phyloP scores from a whole-genome alignment of 2,113 vertebrate species.

The Gavialis gangeticus region DNA sequence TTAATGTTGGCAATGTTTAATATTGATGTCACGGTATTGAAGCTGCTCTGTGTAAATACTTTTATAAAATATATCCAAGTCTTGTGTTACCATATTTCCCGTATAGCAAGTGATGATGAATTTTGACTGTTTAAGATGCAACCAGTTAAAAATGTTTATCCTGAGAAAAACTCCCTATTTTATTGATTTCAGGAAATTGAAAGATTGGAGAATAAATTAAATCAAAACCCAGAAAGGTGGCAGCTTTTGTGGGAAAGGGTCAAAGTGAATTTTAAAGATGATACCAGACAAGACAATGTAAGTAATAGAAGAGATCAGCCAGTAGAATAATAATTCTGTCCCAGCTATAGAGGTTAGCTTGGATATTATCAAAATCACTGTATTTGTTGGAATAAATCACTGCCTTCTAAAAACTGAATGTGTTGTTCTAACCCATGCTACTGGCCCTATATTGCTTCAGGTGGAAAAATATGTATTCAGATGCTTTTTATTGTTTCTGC shows the following conservation, averaged over 20 bases:
- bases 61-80: slow-evolving; percentile 36
- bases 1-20: slow-evolving; percentile 46
- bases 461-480: not conserved
- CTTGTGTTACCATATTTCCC: slow-evolving; percentile 19
- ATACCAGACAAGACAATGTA: slow-evolving; percentile 89
- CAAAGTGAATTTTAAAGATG: slow-evolving; percentile 89
- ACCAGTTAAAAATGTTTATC: slow-evolving; percentile 9
- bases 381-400: slow-evolving; percentile 35
- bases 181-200: slow-evolving; percentile 90
- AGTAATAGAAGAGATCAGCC: slow-evolving; percentile 51
- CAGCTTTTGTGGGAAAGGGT: slow-evolving; percentile 91
- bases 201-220: slow-evolving; percentile 90
- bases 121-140: not conserved
- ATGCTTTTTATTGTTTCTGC: not conserved
- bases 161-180: slow-evolving; percentile 32
- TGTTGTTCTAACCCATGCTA: slow-evolving; percentile 31
- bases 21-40: slow-evolving; percentile 33
- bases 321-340: not conserved
- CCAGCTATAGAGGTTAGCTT: not conserved
- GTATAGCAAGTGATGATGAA: not conserved
- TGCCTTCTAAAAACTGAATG: slow-evolving; percentile 11
- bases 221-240: slow-evolving; percentile 92
- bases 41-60: slow-evolving; percentile 53
- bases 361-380: not conserved
- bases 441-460: not conserved